A percentile compares a stretch with the other conserved stretches of the same genome.
These are phyloP conservation scores for Criorhina ranunculi DNA, from an alignment of 2,888 invertebrate species.

Conservation along the genomic window DNA sequence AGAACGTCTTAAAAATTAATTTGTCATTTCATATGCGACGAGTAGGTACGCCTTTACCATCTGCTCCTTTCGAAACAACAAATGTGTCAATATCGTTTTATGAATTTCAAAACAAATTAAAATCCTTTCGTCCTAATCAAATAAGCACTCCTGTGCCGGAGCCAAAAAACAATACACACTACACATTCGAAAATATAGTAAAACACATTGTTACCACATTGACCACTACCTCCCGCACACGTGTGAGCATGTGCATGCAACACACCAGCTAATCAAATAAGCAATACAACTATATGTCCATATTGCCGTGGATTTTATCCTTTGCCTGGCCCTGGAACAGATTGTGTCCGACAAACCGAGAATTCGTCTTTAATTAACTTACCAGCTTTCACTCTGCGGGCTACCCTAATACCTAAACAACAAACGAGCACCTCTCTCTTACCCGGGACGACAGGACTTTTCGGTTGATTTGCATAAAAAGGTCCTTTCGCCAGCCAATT, in stretches of 20 bases:
- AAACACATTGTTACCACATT: conserved; percentile 70
- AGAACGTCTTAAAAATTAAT: no score
- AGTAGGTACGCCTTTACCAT: no score
- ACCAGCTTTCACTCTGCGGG: conserved; percentile 67
- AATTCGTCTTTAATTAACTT: conserved; percentile 74
- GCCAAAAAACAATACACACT: conserved; percentile 41
- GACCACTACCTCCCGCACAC: conserved; percentile 55
- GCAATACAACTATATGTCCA: conserved; percentile 62
- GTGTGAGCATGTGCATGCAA: conserved; percentile 64
- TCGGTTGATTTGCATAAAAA: conserved; percentile 65
- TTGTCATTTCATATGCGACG: no score
- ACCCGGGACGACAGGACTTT: conserved; percentile 13
- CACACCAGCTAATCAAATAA: conserved; percentile 69
- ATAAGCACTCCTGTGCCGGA: conserved; percentile 19
- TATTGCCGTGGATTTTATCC: conserved; percentile 46
- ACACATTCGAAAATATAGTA: conserved; percentile 23
- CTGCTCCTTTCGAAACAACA: not conserved
- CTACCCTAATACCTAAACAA: conserved; percentile 34
- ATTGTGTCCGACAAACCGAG: conserved; percentile 59
- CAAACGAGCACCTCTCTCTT: conserved; percentile 49
- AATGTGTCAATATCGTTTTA: not conserved
- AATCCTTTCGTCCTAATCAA: conserved; percentile 64
- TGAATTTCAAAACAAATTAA: conserved; percentile 25
- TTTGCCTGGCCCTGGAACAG: conserved; percentile 32
- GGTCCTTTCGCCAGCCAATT: conserved; percentile 57